Evolutionary conservation across 1,140 invertebrate genomes (phyloP), one percentile per base, ranked within the genome.

Genomic region (Eriosoma lanigerum): DNA sequence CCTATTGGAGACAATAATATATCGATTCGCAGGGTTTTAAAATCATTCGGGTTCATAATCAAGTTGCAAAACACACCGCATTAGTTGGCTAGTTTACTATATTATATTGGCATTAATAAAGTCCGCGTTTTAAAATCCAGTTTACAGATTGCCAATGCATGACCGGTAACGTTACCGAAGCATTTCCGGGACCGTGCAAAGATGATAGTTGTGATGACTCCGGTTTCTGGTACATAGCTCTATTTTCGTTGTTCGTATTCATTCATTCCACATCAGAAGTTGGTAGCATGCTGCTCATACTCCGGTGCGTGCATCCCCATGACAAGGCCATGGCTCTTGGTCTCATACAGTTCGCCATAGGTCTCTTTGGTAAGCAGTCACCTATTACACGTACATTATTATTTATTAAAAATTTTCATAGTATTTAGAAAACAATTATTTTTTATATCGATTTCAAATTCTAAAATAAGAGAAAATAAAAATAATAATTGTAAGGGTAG

Each of bases 251-350:
- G 62, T 92, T 95, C 85, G 94, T 96, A 84, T 93, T 96, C 86
- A 92, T 95, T 81, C 94, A 96, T 86, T 95, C 95, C 54, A 96
- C 93, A 32, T 94, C 93, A 29, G 95, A 97, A 86, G 95, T 97
- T 21, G 95, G 94, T 70, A 93, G 93, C 19, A 96, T 96, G 90
- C 86, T 96, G 81, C 88, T 96, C 21, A 96, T 95, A 81, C 90
- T 97, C 83, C 90, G 95, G 72, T 97, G 95, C 84, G 95, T 96
- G 24, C 93, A 96, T 86, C 94, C 94, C 29, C 89, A 91, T 87
- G 95, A 97, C 85, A 96, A 96, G 86, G 94, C 94, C 50, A 96
- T 96, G 94, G 95, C 95, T 72, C 89, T 97, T 84, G 95, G 95
- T 19, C 90, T 97, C 81, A 95, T 97, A 85, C 94, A 96, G 85